Evolutionary conservation across 2,888 invertebrate genomes (phyloP), one percentile per base, ranked within the genome.

Genomic region (Chelonus formosanus): DNA sequence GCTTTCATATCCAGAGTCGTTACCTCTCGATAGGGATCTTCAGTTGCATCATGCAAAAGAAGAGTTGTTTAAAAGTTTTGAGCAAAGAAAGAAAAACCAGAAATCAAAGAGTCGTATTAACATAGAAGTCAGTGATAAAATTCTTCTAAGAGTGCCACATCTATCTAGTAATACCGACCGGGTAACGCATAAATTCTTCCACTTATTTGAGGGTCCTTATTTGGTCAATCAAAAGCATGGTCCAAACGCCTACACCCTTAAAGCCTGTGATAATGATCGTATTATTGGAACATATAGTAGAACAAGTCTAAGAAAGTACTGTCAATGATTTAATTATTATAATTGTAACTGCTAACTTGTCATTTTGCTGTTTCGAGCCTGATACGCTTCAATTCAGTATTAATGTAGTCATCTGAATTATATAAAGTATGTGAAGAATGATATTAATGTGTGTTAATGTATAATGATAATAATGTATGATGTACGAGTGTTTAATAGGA

Each of bases 111-210:
- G 44, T 10, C 53, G 45, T 6, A 8, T 50, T 0, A 53, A 40
- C 6, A n/a, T 63, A 6, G 32, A 53, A 44, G n/a, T 48, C 1
- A 10, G 45, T 10, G 60, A 68, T 34, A 7, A 58, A 4, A 62
- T 68, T 5, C 47, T 68, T 3, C 48, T 65, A 4, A 52, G 53
- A 7, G 68, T 61, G 3, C 68, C 68, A 1, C 65, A 65, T 40
- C 54, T 52, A 1, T 68, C 65, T 3, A 63, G 56, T 31, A 52
- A 55, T 45, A 35, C 45, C 3, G 60, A 68, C 7, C 32, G 65
- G 7, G 61, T 65, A 3, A 68, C 58, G 3, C 62, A 56, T 31
- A 68, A 57, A 40, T 40, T 40, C 40, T 40, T 40, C 40, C 40
- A 40, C 6, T 3, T 40, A 3, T 40, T 40, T 40, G 60, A 66